Percentiles rank a stretch among this genome's conserved stretches.
Evolutionary conservation across 2,888 invertebrate species (phyloP).

Genomic region (Pterostichus niger): DNA sequence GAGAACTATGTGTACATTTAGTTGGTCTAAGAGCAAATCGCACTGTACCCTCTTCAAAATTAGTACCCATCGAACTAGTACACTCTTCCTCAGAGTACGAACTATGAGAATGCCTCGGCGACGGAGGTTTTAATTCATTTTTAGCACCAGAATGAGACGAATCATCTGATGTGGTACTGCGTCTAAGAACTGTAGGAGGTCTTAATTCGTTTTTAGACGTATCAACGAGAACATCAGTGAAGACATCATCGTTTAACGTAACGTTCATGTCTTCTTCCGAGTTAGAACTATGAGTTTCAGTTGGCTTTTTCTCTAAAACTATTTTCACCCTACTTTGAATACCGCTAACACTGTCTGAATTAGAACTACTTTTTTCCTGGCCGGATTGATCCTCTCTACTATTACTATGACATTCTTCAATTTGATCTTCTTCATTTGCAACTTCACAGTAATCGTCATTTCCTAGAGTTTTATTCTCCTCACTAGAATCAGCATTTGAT

Average conservation of each 20-base stretch:
- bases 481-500: slow-evolving; percentile 82
- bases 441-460: slow-evolving; percentile 77
- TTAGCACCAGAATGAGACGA: slow-evolving; percentile 74
- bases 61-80: slow-evolving; percentile 87
- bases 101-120: slow-evolving; percentile 79
- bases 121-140: slow-evolving; percentile 72
- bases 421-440: slow-evolving; percentile 79
- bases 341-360: slow-evolving; percentile 75
- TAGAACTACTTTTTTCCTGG: slow-evolving; percentile 74
- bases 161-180: slow-evolving; percentile 75
- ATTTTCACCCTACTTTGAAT: slow-evolving; percentile 76
- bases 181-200: slow-evolving; percentile 75
- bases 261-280: slow-evolving; percentile 78
- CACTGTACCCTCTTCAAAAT: slow-evolving; percentile 88
- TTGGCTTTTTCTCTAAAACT: slow-evolving; percentile 74
- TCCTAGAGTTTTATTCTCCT: slow-evolving; percentile 85
- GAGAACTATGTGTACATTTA: slow-evolving; percentile 90
- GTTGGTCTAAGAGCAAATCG: slow-evolving; percentile 88
- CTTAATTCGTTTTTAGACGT: slow-evolving; percentile 73
- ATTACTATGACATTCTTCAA: slow-evolving; percentile 75
- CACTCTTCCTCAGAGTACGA: slow-evolving; percentile 85
- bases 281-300: slow-evolving; percentile 73
- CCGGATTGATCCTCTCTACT: slow-evolving; percentile 75
- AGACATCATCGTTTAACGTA: slow-evolving; percentile 77
- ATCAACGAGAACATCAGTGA: slow-evolving; percentile 74